These are phyloP conservation scores for Anguilla pacifica DNA, from an alignment of 2,797 vertebrate genomes.

Conservation along the genomic window DNA sequence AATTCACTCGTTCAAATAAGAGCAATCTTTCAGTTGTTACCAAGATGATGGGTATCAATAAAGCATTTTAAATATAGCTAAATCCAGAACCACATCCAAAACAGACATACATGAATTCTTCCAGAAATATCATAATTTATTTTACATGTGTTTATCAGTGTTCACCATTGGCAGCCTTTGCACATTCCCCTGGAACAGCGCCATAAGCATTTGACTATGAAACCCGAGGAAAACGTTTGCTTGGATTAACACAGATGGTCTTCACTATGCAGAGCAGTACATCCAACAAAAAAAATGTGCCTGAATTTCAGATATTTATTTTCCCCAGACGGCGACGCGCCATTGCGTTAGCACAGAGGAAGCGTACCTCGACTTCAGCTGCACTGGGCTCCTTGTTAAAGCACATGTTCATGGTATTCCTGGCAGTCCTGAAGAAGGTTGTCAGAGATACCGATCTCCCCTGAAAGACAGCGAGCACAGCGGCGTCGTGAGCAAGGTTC, in stretches of 20 bases:
- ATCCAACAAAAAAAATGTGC: neutral
- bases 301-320: neutral
- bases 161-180: neutral
- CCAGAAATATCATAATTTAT: neutral
- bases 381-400: conserved; percentile 95
- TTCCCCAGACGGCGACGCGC: neutral
- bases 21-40: neutral
- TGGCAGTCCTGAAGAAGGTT: conserved; percentile 97
- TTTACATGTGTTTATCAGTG: neutral
- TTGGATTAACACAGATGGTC: neutral
- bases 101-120: neutral
- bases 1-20: neutral
- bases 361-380: conserved; percentile 91
- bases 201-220: neutral
- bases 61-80: neutral
- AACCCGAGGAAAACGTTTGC: neutral
- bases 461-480: conserved; percentile 66
- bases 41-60: neutral
- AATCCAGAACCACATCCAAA: neutral
- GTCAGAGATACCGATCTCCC: conserved; percentile 98
- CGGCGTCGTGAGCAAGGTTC: neutral
- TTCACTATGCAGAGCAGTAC: neutral
- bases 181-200: neutral
- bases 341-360: neutral
- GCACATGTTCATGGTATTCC: conserved; percentile 99